Evolutionary conservation across 2,797 vertebrate genomes (phyloP).

Genomic region (Lateolabrax maculatus): DNA sequence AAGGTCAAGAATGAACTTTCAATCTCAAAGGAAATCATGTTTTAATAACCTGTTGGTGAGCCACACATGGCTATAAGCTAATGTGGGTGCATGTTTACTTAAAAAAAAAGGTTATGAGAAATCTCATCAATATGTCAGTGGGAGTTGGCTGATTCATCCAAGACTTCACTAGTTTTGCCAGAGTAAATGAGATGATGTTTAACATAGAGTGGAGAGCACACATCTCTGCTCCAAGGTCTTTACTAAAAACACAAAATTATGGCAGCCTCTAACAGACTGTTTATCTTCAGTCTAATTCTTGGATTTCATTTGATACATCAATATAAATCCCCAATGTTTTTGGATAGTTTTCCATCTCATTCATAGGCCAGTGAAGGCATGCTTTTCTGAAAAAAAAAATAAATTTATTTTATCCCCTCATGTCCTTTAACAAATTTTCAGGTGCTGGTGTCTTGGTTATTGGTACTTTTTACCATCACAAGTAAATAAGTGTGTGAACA

Average conservation of each 20-base stretch:
- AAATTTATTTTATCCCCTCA: conserved; percentile 14
- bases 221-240: conserved; percentile 25
- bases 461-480: background rate
- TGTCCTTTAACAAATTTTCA: conserved; percentile 7
- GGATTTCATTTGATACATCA: conserved; percentile 30
- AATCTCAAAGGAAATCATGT: conserved; percentile 1
- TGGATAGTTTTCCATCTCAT: conserved; percentile 27
- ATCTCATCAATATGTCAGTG: conserved; percentile 31
- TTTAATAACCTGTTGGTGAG: conserved; percentile 6
- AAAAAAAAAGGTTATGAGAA: conserved; percentile 24
- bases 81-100: conserved; percentile 20
- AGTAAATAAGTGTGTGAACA: background rate
- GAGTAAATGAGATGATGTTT: conserved; percentile 50
- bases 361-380: background rate
- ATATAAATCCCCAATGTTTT: conserved; percentile 30
- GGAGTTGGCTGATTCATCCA: conserved; percentile 50
- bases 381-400: conserved; percentile 18
- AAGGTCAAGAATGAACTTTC: background rate
- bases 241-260: conserved; percentile 25
- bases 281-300: conserved; percentile 22
- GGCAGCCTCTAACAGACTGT: conserved; percentile 16
- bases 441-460: conserved; percentile 1
- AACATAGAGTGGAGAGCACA: conserved; percentile 17
- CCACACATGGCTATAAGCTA: conserved; percentile 23
- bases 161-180: conserved; percentile 46